Base-by-base conservation (phyloP, 1,140 invertebrate species). In the Cephus cinctus region DNA sequence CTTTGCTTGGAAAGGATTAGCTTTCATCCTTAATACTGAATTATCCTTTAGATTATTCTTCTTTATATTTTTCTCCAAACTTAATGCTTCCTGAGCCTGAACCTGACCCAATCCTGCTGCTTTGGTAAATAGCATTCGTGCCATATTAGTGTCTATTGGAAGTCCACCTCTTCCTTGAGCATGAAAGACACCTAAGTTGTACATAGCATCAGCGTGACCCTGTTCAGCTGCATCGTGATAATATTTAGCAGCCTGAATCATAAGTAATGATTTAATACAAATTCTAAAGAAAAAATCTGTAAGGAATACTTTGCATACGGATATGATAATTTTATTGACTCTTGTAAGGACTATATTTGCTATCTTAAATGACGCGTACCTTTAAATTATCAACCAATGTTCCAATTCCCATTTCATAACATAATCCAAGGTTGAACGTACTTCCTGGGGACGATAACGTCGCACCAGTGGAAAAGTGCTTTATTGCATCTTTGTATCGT, bases 111-210 rank as follows among this genome's bases (percentile, higher is more conserved):
- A 70, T 16, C 75, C 71, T 3, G 82, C 81, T n/a, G 83, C 83
- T 49, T 75, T 65, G 11, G 61, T 67, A 18, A 86, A 73, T 16
- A 81, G 73, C 14, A 74, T 49, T 6, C 73, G 73, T 2, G 82
- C 82, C 5, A 57, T 75, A 15, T 63, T 59, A 11, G 58, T 48
- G 52, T 83, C 75, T 6, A 65, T 52, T 8, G 65, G 41, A 1
- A 84, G 61, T 0, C 79, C 82, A 19, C 82, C 83, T 51, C 74
- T 71, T 2, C 83, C 83, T 64, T 84, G 82, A 5, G 80, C 83
- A 65, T 84, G 74, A 54, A 80, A 86, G 31, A 86, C 76, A 6
- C 80, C 83, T 22, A 85, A 68, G 54, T 86, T 86, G 62, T 84
- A 86, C 45, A 81, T 74, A 1, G 83, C 83, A 52, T 76, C 77